Conservation (phyloP, 1,140 invertebrate genomes). For the Diachasmimorpha longicaudata region DNA sequence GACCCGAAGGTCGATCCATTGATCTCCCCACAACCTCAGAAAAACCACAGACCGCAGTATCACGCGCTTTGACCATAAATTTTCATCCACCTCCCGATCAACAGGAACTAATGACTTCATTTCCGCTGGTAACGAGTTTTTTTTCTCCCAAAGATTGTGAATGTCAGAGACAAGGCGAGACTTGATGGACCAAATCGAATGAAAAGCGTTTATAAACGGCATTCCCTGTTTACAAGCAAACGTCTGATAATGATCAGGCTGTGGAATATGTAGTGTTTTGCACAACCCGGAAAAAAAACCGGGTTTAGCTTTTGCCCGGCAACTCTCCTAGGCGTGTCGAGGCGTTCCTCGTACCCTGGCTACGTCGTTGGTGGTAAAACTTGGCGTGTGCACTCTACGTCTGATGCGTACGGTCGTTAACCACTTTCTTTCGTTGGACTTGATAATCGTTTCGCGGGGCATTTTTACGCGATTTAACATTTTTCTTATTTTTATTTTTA, state of each 20-base stretch:
- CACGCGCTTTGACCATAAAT: neutral
- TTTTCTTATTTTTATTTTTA: too few relatives aligned
- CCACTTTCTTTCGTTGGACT: neutral
- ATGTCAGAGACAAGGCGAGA: neutral
- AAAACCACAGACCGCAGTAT: neutral
- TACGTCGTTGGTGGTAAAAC: neutral
- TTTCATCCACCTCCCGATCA: neutral
- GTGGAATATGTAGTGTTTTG: neutral
- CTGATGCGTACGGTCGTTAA: neutral
- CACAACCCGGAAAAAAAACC: neutral
- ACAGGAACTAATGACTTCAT: neutral
- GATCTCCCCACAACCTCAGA: neutral
- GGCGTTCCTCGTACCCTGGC: neutral
- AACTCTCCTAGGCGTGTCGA: neutral
- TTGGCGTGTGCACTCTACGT: slow-evolving; percentile 14
- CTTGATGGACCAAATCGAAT: neutral
- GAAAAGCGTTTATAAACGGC: neutral
- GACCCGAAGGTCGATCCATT: neutral
- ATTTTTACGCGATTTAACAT: too few relatives aligned
- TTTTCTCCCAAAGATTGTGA: neutral
- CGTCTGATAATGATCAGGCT: neutral
- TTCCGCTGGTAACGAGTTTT: neutral
- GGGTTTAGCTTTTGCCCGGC: neutral
- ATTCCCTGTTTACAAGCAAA: neutral
- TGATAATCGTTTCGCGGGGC: neutral